Base-by-base conservation (phyloP, 2,888 invertebrate species). In the Nephrotoma appendiculata region DNA sequence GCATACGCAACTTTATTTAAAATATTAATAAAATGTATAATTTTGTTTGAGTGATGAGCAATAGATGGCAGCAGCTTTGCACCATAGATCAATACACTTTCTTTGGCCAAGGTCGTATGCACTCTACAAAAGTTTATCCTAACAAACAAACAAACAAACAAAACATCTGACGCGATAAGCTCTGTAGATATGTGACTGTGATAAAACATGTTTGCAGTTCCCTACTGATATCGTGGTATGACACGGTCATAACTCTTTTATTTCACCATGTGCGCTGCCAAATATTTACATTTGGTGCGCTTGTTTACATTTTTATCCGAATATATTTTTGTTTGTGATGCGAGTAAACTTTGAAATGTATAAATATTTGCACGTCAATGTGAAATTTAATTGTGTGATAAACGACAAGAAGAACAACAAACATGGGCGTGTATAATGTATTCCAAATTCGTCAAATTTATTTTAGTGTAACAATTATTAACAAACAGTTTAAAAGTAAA, bases 401-500 rank as follows among this genome's bases (percentile, higher is more conserved):
- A 57, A 57, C 6, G 31, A 9, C 31, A 57, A 57, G 15, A 71
- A 9, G 11, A 31, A 71, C 31, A 31, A 31, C 31, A n/a, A 9
- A 71, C 7, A 31, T 31, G 31, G 31, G 9, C 19, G 7, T 19
- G 31, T 7, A n/a, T n/a, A 71, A 6, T 15, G 31, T 71, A 12
- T 15, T 57, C 31, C 31, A 71, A 71, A 71, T 31, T 71, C 71
- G 71, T 71, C 31, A 19, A 71, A 71, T 71, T 31, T 71, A 71
- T 71, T 71, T 71, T 31, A 31, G 19, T 31, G 2, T 71, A 71
- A 31, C 71, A 71, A 71, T 31, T 6, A 7, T 71, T 5, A 71
- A 71, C 31, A 71, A 71, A 12, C 7, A 48, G 7, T 71, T 31
- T 93, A 98, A 91, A 98, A 98, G 89, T 96, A 95, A 88, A 93